Evolutionary conservation across 2,113 vertebrate species (phyloP), one percentile per base, ranked within the genome.

Genomic region (Strix aluco): DNA sequence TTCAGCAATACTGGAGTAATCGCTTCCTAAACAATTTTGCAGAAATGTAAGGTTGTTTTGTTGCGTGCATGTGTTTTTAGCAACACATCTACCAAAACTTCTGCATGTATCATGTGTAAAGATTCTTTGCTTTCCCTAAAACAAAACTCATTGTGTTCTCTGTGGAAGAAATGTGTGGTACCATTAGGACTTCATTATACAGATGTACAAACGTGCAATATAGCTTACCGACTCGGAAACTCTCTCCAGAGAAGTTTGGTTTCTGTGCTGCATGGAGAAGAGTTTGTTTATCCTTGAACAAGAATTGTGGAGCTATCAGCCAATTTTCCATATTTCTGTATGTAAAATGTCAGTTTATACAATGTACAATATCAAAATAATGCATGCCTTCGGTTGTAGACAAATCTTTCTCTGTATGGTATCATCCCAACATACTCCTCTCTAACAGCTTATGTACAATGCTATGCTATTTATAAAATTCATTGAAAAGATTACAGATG

Each of bases 41-140:
- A 99, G 98, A 98, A 97, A 98, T 98, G 98, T 99, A 98, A 99
- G 98, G 98, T 99, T 99, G 97, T 99, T 99, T 98, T 98, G 98
- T 98, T 98, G 98, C 98, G 98, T 99, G 99, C 99, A 99, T 99
- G 99, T 98, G 98, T 99, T 98, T 98, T 98, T 98, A 98, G 98
- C 98, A 98, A 98, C 98, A 99, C 98, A 98, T 98, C 98, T 98
- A 95, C 98, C 98, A 98, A 98, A 98, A 98, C 98, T 98, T 98
- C 98, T 99, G 99, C 99, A 99, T 99, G 99, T 98, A 97, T 98
- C 98, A 97, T 97, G 97, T 98, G 97, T 97, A 97, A 91, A 95
- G 96, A 62, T 93, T 94, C 98, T 92, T 80, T 94, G 94, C 95
- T 97, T 96, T 94, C 97, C 97, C 96, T 96, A 95, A 94, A 95